A percentile compares a stretch with the other conserved stretches of the same genome.
Conservation (phyloP, 2,888 invertebrate species). For the Timandra comae region DNA sequence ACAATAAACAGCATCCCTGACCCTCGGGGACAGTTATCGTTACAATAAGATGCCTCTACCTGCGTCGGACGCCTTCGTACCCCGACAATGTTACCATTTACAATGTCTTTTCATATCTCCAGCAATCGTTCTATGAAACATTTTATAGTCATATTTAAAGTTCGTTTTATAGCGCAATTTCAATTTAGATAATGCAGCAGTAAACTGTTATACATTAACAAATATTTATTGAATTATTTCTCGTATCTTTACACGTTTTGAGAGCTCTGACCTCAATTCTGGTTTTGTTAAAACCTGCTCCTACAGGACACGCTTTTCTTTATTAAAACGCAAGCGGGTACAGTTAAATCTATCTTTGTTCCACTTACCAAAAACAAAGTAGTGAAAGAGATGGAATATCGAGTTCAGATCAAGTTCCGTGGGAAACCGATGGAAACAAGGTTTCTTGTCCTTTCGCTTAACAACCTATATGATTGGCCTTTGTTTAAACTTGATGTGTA, state of each 20-base stretch:
- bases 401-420: slow-evolving; percentile 44
- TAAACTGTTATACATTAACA: no score
- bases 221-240: not conserved
- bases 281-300: slow-evolving; percentile 39
- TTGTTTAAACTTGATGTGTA: slow-evolving; percentile 43
- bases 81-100: slow-evolving; percentile 34
- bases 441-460: slow-evolving; percentile 58
- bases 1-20: slow-evolving; percentile 26
- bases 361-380: slow-evolving; percentile 12
- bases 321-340: slow-evolving; percentile 26
- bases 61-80: slow-evolving; percentile 36
- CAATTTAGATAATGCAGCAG: not conserved
- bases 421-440: slow-evolving; percentile 59
- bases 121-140: slow-evolving; percentile 9
- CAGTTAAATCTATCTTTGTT: slow-evolving; percentile 19
- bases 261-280: slow-evolving; percentile 34
- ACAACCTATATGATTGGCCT: slow-evolving; percentile 42
- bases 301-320: slow-evolving; percentile 43
- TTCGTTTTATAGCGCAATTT: slow-evolving; percentile 19
- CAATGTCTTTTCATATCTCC: slow-evolving; percentile 27
- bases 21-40: slow-evolving; percentile 26
- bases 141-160: slow-evolving; percentile 18
- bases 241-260: slow-evolving; percentile 20
- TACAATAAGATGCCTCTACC: slow-evolving; percentile 47
- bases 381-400: slow-evolving; percentile 31